Percentiles rank a stretch among this genome's conserved stretches.
These are phyloP conservation scores for Drosophila tani DNA, from an alignment of 1,140 invertebrate species.

Conservation along the genomic window DNA sequence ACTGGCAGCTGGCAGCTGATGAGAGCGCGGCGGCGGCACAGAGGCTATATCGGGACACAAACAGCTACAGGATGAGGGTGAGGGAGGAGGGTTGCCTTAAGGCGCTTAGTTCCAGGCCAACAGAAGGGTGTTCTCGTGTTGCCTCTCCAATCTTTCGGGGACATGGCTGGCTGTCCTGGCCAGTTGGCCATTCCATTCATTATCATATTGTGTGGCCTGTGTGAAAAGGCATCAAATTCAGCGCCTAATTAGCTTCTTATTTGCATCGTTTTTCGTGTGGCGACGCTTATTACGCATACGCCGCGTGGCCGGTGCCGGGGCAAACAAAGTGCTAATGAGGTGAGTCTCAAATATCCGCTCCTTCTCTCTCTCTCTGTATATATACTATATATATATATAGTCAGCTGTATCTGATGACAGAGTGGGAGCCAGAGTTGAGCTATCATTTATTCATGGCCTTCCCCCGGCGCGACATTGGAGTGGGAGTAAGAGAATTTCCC, in stretches of 20 bases:
- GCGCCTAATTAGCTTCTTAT: conserved; percentile 56
- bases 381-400: background rate
- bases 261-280: conserved; percentile 38
- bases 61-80: too few relatives aligned
- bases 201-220: conserved; percentile 25
- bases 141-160: background rate
- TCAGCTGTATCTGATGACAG: conserved; percentile 11
- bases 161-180: background rate
- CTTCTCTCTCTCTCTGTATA: too few relatives aligned
- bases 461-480: background rate
- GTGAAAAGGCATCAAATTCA: conserved; percentile 47
- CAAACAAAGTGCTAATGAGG: conserved; percentile 57
- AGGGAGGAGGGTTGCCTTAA: conserved; percentile 26
- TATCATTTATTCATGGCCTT: conserved; percentile 48
- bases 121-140: too few relatives aligned
- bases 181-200: conserved; percentile 9
- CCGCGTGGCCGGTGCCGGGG: conserved; percentile 4
- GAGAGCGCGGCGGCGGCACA: conserved; percentile 10
- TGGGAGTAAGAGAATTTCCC: conserved; percentile 5
- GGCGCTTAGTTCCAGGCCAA: conserved; percentile 37
- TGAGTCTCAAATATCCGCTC: conserved; percentile 42
- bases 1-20: conserved; percentile 33
- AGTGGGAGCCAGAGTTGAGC: conserved; percentile 12
- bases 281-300: conserved; percentile 49
- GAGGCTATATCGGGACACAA: background rate